phyloP scores from a whole-genome alignment of 2,797 vertebrate genomes.

The Hephaestus fuliginosus region DNA sequence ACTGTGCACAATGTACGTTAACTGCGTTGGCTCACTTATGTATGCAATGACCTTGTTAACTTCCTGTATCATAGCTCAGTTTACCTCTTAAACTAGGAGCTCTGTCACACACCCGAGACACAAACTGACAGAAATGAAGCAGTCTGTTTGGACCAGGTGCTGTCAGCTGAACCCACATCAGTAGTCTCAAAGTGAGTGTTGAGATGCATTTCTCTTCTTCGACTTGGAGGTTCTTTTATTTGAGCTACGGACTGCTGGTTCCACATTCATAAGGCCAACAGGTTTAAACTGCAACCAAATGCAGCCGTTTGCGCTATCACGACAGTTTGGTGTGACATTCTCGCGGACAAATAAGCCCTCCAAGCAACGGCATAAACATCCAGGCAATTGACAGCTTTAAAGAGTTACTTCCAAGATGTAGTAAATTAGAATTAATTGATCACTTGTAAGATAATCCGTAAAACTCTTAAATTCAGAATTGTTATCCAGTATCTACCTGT shows the following conservation, averaged over 20 bases:
- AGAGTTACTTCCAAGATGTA: constrained; percentile 29
- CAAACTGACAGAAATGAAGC: constrained; percentile 42
- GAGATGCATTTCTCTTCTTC: constrained; percentile 14
- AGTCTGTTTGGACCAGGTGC: constrained; percentile 24
- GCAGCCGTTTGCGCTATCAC: constrained; percentile 32
- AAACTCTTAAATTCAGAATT: constrained; percentile 16
- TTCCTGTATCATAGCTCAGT: constrained; percentile 25
- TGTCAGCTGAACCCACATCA: constrained; percentile 23
- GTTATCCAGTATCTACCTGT: constrained; percentile 32
- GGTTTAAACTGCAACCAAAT: constrained; percentile 32
- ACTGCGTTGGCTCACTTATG: constrained; percentile 65
- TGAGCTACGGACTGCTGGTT: constrained; percentile 3
- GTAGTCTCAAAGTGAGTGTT: constrained; percentile 21
- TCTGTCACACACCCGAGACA: constrained; percentile 13
- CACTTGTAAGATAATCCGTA: not conserved
- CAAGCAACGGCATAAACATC: constrained; percentile 36
- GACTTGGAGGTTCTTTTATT: constrained; percentile 24
- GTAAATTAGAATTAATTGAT: constrained; percentile 30
- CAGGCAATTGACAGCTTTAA: constrained; percentile 39
- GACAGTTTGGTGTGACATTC: constrained; percentile 40
- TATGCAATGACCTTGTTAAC: constrained; percentile 53
- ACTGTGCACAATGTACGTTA: constrained; percentile 60
- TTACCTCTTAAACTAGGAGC: constrained; percentile 24
- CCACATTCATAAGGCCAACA: constrained; percentile 60
- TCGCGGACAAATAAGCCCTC: constrained; percentile 48